Conservation (phyloP, 2,113 vertebrate genomes). For the Euleptes europaea region DNA sequence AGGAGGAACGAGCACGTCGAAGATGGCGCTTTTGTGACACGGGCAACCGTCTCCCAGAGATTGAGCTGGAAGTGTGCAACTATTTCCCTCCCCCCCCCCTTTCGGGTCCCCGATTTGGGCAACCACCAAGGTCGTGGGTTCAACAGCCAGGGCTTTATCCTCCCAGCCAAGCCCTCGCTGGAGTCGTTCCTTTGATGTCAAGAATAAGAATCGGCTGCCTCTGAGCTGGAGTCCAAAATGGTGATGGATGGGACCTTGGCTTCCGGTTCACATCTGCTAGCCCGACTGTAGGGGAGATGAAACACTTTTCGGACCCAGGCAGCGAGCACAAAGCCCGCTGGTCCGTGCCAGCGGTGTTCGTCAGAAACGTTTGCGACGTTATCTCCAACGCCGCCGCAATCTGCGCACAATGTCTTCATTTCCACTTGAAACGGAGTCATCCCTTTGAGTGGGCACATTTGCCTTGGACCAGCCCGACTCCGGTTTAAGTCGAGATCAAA, state of each 20-base stretch:
- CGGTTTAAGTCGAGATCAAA: neutral
- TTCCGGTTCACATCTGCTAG: conserved; percentile 60
- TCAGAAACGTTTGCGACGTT: neutral
- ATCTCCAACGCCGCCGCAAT: neutral
- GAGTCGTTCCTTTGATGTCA: conserved; percentile 72
- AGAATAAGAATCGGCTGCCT: conserved; percentile 66
- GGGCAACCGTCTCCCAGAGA: conserved; percentile 61
- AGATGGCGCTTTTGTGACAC: conserved; percentile 68
- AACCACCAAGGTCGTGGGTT: conserved; percentile 74
- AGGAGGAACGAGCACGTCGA: neutral
- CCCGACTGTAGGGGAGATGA: conserved; percentile 64
- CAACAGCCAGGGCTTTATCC: conserved; percentile 75
- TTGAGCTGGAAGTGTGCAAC: conserved; percentile 64
- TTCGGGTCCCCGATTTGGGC: conserved; percentile 65
- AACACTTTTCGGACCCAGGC: conserved; percentile 52
- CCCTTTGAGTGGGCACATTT: neutral
- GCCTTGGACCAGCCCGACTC: conserved; percentile 30
- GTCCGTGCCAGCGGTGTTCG: conserved; percentile 41
- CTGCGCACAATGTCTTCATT: neutral
- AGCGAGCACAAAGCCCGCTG: neutral
- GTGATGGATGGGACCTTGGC: conserved; percentile 73
- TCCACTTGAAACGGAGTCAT: conserved; percentile 3
- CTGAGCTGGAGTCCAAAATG: conserved; percentile 76
- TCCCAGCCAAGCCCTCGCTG: conserved; percentile 74
- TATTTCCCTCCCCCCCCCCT: conserved; percentile 61